Base-by-base conservation (phyloP, 2,113 vertebrate genomes). In the Oplegnathus fasciatus region DNA sequence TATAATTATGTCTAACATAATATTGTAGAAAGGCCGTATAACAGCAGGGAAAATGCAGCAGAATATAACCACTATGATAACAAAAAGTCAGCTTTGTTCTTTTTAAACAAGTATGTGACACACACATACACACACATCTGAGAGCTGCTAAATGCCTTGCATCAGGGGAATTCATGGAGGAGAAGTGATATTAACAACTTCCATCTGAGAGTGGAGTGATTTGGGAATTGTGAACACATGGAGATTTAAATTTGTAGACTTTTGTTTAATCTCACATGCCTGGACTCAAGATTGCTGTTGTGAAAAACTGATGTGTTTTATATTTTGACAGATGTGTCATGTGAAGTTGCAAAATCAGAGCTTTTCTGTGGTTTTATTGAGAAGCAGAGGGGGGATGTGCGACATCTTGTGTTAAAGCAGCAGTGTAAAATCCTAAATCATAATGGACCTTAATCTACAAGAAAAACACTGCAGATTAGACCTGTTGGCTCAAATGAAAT, bases 1-100 rank as follows among this genome's bases (percentile, higher is more conserved):
- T 32, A 61, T 82, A 91, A 89, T 46, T 78, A 66, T 91, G 82
- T 91, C 85, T 73, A 82, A 81, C 86, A 83, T 84, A 71, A 88
- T 90, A 88, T 70, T 74, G 61, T 70, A 50, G 65, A 68, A 58
- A 61, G 71, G 48, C 30, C 34, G 18, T 11, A 10, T 28, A 46
- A 32, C 26, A 37, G 60, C 65, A 86, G 80, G 30, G 84, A 84
- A n/a, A 69, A 58, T 46, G 34, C 32, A 24, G 32, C 24, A 40
- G 69, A 42, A 57, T 40, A 42, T 42, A 6, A 26, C 2, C 11
- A 30, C 18, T 24, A 69, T 9, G 3, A 48, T n/a, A n/a, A n/a
- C n/a, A 52, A 15, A 68, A 20, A 20, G 15, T 37, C 18, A 34
- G 5, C 17, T 64, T 22, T 24, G 32, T 37, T 40, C 10, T 69